Conservation (phyloP, 2,797 vertebrate species). For the Sebastes diaconus region DNA sequence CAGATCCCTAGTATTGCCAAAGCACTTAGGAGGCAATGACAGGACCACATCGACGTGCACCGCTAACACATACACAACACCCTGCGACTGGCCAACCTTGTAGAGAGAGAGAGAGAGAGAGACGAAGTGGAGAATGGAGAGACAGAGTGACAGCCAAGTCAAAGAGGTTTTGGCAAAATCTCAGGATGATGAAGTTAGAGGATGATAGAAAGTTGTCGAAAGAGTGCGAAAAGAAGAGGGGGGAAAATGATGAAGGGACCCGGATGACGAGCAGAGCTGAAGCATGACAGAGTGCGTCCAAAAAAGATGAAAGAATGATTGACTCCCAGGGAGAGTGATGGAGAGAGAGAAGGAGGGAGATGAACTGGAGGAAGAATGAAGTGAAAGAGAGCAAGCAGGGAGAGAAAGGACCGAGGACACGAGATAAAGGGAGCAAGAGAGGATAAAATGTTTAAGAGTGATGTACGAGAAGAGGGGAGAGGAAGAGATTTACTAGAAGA, state of each 20-base stretch:
- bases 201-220: constrained; percentile 53
- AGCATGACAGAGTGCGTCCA: constrained; percentile 51
- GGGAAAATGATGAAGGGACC: constrained; percentile 46
- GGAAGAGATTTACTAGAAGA: constrained; percentile 81
- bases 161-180: constrained; percentile 41
- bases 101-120: constrained; percentile 12
- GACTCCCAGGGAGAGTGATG: constrained; percentile 41
- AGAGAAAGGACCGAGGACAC: constrained; percentile 5
- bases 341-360: constrained; percentile 26
- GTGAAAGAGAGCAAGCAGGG: constrained; percentile 1
- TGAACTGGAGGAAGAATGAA: constrained; percentile 23
- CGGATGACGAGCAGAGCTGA: constrained; percentile 43
- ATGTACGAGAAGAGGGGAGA: constrained; percentile 74
- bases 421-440: constrained; percentile 41
- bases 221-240: constrained; percentile 30
- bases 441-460: constrained; percentile 68
- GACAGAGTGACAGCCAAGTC: constrained; percentile 36
- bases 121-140: not conserved
- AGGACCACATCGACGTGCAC: constrained; percentile 73
- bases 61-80: constrained; percentile 74
- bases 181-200: constrained; percentile 47
- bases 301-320: constrained; percentile 53
- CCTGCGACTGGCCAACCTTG: constrained; percentile 50
- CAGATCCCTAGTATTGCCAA: constrained; percentile 83
- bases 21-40: constrained; percentile 86